Evolutionary conservation across 2,797 vertebrate species (phyloP), one percentile per base, ranked within the genome.

Genomic region (Smutsia gigantea): DNA sequence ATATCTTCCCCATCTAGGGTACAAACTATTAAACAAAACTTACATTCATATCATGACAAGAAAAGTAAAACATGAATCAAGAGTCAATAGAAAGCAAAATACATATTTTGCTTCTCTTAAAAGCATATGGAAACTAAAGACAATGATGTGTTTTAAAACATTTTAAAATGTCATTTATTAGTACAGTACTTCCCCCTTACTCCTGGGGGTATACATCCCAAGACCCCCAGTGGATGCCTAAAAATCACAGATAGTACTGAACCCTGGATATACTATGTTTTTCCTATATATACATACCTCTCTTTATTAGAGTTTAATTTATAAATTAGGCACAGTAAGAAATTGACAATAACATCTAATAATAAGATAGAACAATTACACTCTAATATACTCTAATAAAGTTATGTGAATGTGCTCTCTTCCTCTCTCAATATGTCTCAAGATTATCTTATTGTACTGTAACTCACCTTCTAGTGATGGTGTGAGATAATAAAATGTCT

Each of bases 21-120:
- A 69, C 18, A 55, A 68, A 49, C 19, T 81, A 53, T 55, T 82
- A 90, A 75, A 27, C 5, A 77, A 83, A 66, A 68, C 19, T 79
- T 81, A 39, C 25, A 79, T 57, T n/a, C 18, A 81, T 64, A 53
- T 71, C 27, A 86, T 63, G 66, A 12, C 64, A 39, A 94, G 51
- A 34, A 71, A 82, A 95, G 61, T 37, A 53, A 82, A 51, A 34
- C 23, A 61, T 29, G 23, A 93, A 85, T 66, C 11, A 75, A 86
- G 17, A 88, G 29, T 91, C n/a, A 94, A 79, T 29, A 79, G 74
- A 93, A 90, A 93, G 23, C 1, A 72, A 88, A 72, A 74, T 46
- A 37, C 5, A 83, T n/a, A 39, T 29, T 59, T 66, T 61, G 42
- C 66, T 74, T 95, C 46, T 64, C n/a, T 23, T 77, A 29, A 83